Percentiles rank a stretch among this genome's conserved stretches.
Evolutionary conservation across 2,888 invertebrate species (phyloP).

Genomic region (Clusia tigrina): DNA sequence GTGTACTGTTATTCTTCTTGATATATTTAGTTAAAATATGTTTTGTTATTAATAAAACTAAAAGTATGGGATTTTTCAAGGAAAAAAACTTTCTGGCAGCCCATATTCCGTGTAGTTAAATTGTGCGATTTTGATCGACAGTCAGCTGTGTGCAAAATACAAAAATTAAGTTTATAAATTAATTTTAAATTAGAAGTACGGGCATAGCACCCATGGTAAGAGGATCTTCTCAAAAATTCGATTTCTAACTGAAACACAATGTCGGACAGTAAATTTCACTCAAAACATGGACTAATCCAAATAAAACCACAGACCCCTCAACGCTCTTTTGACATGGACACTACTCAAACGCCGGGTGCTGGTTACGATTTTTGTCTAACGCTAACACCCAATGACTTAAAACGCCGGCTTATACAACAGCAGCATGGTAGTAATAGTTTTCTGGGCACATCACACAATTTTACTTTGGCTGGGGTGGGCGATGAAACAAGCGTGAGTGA

Average conservation of each 20-base stretch:
- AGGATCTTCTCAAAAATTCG: too few relatives aligned
- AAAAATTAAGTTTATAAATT: too few relatives aligned
- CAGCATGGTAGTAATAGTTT: constrained; percentile 33
- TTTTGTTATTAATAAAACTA: too few relatives aligned
- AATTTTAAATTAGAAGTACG: too few relatives aligned
- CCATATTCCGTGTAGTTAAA: too few relatives aligned
- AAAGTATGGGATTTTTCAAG: too few relatives aligned
- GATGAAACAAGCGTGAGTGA: constrained; percentile 38
- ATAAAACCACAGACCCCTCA: constrained; percentile 34
- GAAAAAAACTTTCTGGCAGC: too few relatives aligned
- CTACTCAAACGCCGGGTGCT: constrained; percentile 1
- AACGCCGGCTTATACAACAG: constrained; percentile 39
- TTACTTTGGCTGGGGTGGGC: constrained; percentile 15
- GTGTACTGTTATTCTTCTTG: too few relatives aligned
- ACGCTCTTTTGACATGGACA: constrained; percentile 16
- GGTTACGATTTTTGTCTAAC: constrained; percentile 47
- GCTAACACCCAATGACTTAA: constrained; percentile 49
- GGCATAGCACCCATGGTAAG: too few relatives aligned
- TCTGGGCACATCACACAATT: constrained; percentile 31
- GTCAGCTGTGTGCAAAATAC: too few relatives aligned
- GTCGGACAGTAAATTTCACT: constrained; percentile 41
- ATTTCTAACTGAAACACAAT: constrained; percentile 24
- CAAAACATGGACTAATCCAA: constrained; percentile 37
- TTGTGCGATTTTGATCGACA: too few relatives aligned
- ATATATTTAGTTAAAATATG: too few relatives aligned